These are phyloP conservation scores for Drosophila helvetica DNA, from an alignment of 2,888 invertebrate species.

Conservation along the genomic window DNA sequence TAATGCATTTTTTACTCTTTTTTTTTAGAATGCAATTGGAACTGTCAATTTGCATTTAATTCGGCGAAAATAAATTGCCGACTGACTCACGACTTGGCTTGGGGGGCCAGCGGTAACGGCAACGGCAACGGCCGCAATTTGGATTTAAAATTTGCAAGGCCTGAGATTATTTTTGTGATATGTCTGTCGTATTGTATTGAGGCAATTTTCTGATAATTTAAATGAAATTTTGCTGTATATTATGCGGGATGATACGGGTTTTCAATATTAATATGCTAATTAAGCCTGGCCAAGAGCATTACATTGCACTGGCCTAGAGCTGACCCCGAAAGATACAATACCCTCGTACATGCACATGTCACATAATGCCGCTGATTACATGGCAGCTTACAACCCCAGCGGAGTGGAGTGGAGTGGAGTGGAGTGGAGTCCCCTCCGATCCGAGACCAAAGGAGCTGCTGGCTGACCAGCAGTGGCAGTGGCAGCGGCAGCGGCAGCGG, in stretches of 20 bases:
- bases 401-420: not conserved
- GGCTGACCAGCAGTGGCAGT: conserved; percentile 7
- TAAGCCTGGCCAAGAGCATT: conserved; percentile 50
- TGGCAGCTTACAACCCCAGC: conserved; percentile 50
- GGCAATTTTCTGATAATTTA: conserved; percentile 18
- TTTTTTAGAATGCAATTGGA: conserved; percentile 72
- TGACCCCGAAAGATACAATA: conserved; percentile 55
- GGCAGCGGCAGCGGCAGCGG: not conserved
- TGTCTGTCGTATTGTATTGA: conserved; percentile 21
- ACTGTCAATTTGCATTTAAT: conserved; percentile 79
- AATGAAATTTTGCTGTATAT: conserved; percentile 16
- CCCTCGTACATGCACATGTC: conserved; percentile 28
- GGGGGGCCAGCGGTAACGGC: conserved; percentile 2
- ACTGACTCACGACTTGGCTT: conserved; percentile 71
- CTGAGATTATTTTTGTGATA: conserved; percentile 39
- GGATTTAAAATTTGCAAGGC: conserved; percentile 22
- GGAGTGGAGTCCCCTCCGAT: not conserved
- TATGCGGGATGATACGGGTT: conserved; percentile 36
- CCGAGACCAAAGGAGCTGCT: conserved; percentile 7
- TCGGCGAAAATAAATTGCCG: conserved; percentile 77
- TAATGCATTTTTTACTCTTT: conserved; percentile 6
- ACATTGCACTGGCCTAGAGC: conserved; percentile 58
- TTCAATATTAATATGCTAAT: conserved; percentile 56
- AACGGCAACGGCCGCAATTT: conserved; percentile 38
- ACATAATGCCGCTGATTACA: conserved; percentile 66